Conservation (phyloP, 2,888 invertebrate species). For the Ichneumon xanthorius region DNA sequence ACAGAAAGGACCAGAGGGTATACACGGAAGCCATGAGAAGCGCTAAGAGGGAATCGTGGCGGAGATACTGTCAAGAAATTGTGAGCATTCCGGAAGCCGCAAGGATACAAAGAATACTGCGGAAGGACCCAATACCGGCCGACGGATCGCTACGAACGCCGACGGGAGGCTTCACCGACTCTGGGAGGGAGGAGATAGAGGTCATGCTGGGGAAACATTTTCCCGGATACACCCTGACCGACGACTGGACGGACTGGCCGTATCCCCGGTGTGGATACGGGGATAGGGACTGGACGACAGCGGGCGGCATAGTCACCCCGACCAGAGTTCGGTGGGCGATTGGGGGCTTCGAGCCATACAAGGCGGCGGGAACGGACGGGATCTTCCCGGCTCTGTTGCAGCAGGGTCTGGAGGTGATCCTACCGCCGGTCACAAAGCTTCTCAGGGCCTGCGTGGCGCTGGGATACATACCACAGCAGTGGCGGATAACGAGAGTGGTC, state of each 20-base stretch:
- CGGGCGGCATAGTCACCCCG: background rate
- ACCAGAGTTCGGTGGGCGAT: conserved; percentile 3
- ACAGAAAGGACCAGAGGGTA: conserved; percentile 15
- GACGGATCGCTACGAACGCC: conserved; percentile 4
- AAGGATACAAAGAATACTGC: conserved; percentile 28
- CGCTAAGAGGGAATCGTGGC: conserved; percentile 12
- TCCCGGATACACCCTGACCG: conserved; percentile 1
- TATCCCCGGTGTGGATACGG: background rate
- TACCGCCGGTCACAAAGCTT: conserved; percentile 32
- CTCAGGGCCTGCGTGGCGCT: conserved; percentile 48
- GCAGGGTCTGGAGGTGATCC: conserved; percentile 1
- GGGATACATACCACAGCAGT: conserved; percentile 47
- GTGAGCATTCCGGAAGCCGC: conserved; percentile 35
- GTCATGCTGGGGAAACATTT: conserved; percentile 18
- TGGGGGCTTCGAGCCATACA: no score
- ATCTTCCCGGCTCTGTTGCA: conserved; percentile 41
- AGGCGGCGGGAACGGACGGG: conserved; percentile 23
- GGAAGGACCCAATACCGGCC: background rate
- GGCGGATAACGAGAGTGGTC: conserved; percentile 47
- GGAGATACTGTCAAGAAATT: conserved; percentile 14
- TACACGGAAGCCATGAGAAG: conserved; percentile 11
- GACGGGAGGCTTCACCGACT: conserved; percentile 13
- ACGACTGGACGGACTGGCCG: background rate
- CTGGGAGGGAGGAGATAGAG: conserved; percentile 8
- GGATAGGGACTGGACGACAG: conserved; percentile 24